A percentile compares a stretch with the other conserved stretches of the same genome.
These are phyloP conservation scores for Dunckerocampus dactyliophorus DNA, from an alignment of 2,113 vertebrate genomes.

Conservation along the genomic window DNA sequence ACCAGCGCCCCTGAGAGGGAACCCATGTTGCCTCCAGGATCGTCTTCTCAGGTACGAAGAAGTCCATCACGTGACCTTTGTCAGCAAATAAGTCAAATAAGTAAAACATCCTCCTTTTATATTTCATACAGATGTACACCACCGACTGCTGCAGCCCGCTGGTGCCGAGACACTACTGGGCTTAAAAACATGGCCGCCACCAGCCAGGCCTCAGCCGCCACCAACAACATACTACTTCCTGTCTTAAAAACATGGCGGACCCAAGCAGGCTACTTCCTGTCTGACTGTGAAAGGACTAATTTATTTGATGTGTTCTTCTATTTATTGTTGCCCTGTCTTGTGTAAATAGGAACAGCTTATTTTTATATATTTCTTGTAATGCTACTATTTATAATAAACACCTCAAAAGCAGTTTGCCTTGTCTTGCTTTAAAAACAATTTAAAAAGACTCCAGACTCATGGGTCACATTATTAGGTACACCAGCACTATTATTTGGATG, in stretches of 20 bases:
- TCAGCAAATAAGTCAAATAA: too few species aligned
- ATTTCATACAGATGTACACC: constrained; percentile 58
- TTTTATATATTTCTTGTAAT: constrained; percentile 65
- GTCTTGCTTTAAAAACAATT: background rate
- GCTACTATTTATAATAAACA: constrained; percentile 67
- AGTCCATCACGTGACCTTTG: too few species aligned
- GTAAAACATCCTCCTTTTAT: background rate
- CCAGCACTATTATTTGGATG: background rate
- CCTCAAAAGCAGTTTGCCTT: background rate
- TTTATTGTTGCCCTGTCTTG: constrained; percentile 57
- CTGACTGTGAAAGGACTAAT: constrained; percentile 57
- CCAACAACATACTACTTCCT: constrained; percentile 46
- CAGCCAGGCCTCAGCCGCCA: background rate
- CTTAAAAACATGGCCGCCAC: constrained; percentile 26
- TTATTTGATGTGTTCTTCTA: constrained; percentile 55
- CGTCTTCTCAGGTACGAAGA: constrained; percentile 65
- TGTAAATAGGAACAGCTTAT: constrained; percentile 66
- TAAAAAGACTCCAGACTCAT: too few species aligned
- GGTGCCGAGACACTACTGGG: constrained; percentile 65
- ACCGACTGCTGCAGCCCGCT: constrained; percentile 63
- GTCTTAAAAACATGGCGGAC: too few species aligned
- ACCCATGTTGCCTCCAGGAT: constrained; percentile 2
- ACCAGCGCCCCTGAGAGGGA: constrained; percentile 41
- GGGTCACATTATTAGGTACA: background rate
- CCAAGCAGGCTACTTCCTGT: constrained; percentile 21